Evolutionary conservation across 2,888 invertebrate genomes (phyloP).

Genomic region (Gryllus longicercus): DNA sequence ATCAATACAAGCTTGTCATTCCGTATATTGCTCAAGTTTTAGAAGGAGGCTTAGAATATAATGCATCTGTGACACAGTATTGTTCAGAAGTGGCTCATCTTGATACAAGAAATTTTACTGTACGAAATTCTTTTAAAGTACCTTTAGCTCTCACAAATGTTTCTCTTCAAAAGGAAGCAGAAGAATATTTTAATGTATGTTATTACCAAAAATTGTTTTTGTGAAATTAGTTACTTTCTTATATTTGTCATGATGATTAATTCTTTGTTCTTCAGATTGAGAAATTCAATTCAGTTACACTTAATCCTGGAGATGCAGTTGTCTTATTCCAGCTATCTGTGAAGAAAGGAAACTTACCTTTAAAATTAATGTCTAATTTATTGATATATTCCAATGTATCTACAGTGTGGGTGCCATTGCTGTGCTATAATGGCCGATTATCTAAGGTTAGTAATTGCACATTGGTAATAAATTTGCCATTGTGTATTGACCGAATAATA

Average conservation of each 20-base stretch:
- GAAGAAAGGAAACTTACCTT: slow-evolving; percentile 51
- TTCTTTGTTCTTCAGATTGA: slow-evolving; percentile 51
- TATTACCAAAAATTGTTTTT: background rate
- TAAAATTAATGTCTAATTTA: slow-evolving; percentile 61
- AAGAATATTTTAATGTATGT: slow-evolving; percentile 59
- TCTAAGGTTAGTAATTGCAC: slow-evolving; percentile 49
- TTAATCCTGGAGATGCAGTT: slow-evolving; percentile 57
- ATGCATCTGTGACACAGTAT: slow-evolving; percentile 54
- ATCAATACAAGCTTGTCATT: slow-evolving; percentile 52
- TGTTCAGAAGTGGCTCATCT: slow-evolving; percentile 44
- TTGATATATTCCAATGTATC: slow-evolving; percentile 72
- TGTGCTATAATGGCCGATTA: slow-evolving; percentile 71
- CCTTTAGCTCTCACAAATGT: slow-evolving; percentile 71
- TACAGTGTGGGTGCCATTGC: slow-evolving; percentile 63
- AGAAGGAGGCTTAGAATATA: slow-evolving; percentile 57
- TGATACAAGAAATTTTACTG: slow-evolving; percentile 53
- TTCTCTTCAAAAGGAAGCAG: slow-evolving; percentile 59
- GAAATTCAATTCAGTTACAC: slow-evolving; percentile 58
- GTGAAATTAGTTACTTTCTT: background rate
- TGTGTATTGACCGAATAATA: too few relatives aligned
- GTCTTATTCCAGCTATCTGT: slow-evolving; percentile 57
- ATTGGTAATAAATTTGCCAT: too few relatives aligned
- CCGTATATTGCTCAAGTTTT: slow-evolving; percentile 62
- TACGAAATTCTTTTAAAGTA: slow-evolving; percentile 70
- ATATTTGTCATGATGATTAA: background rate